A percentile compares a stretch with the other conserved stretches of the same genome.
Evolutionary conservation across 2,797 vertebrate genomes (phyloP).

Genomic region (Phylloscopus collybita): DNA sequence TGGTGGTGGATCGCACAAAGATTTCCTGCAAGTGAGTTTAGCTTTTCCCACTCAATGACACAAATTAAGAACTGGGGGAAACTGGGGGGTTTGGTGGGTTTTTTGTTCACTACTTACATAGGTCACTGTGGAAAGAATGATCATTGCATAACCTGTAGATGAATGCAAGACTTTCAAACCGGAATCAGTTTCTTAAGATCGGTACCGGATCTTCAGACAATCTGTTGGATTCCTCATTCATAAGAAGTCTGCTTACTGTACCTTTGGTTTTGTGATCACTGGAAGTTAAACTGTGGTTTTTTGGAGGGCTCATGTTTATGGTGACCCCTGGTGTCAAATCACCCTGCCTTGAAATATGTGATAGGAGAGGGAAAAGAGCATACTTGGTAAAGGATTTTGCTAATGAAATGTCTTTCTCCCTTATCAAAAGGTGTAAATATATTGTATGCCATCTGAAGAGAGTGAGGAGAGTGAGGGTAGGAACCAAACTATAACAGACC

Average conservation of each 20-base stretch:
- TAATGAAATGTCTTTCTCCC: neutral
- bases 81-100: accelerated
- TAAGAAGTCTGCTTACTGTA: neutral
- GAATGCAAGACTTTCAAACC: neutral
- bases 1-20: constrained; percentile 91
- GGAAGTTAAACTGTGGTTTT: neutral
- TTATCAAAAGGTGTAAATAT: neutral
- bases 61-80: neutral
- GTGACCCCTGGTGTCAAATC: neutral
- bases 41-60: neutral
- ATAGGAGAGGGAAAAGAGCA: neutral
- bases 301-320: neutral
- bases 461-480: neutral
- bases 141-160: neutral
- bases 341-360: neutral
- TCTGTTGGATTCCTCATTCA: neutral
- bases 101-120: neutral
- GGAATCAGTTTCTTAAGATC: neutral
- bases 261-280: neutral
- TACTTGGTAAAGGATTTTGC: neutral
- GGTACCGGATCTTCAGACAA: neutral
- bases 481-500: neutral
- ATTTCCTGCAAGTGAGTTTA: constrained; percentile 88
- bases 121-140: neutral
- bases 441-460: neutral